phyloP scores from a whole-genome alignment of 1,140 invertebrate genomes.

The Venustaconcha ellipsiformis region DNA sequence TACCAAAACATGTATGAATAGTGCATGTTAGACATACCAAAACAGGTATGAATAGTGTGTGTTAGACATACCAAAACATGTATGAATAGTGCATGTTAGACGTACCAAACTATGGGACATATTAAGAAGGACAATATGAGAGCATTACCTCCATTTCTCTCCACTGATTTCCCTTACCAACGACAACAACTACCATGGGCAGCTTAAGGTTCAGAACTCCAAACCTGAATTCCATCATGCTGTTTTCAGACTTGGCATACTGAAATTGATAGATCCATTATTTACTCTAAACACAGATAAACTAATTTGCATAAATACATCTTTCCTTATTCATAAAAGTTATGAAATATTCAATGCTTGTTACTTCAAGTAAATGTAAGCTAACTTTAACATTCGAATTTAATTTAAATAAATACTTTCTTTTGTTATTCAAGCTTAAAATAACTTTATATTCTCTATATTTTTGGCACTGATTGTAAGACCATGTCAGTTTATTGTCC shows the following conservation, averaged over 20 bases:
- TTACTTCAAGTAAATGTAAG: not conserved
- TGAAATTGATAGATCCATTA: conserved; percentile 28
- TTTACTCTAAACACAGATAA: not conserved
- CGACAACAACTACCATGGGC: conserved; percentile 55
- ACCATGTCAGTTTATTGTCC: no score
- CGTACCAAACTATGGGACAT: not conserved
- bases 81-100: not conserved
- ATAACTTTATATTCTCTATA: not conserved
- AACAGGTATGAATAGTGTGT: not conserved
- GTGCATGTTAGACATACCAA: not conserved
- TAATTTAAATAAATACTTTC: not conserved
- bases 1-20: no score
- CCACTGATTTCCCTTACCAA: conserved; percentile 60
- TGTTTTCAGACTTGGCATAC: conserved; percentile 61
- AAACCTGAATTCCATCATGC: conserved; percentile 66
- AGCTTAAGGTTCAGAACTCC: conserved; percentile 54
- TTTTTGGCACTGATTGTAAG: no score
- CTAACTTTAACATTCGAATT: not conserved
- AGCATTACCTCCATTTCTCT: conserved; percentile 57
- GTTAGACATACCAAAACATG: not conserved
- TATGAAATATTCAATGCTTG: not conserved
- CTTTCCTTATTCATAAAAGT: not conserved
- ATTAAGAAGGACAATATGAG: no score
- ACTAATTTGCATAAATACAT: not conserved
- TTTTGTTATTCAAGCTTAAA: not conserved